These are phyloP conservation scores for Parnassius apollo DNA, from an alignment of 2,888 invertebrate genomes.

Conservation along the genomic window DNA sequence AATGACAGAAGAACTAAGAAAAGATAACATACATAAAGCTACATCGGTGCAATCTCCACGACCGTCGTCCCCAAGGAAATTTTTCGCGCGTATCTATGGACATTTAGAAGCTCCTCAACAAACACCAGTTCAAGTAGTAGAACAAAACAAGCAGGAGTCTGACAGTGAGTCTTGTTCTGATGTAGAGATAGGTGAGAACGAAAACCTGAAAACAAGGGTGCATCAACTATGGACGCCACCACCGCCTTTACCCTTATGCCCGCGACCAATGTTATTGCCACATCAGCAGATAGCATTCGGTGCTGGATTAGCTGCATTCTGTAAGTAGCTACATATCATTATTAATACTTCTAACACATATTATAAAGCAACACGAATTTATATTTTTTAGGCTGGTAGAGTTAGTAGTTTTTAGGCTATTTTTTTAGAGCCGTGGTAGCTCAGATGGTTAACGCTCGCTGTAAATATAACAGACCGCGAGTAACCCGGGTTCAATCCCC, in stretches of 20 bases:
- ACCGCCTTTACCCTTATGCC: slow-evolving; percentile 67
- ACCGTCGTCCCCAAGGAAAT: slow-evolving; percentile 89
- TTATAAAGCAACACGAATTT: not conserved
- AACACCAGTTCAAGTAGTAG: slow-evolving; percentile 37
- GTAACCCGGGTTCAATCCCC: too few relatives aligned
- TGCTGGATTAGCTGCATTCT: slow-evolving; percentile 79
- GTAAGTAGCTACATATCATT: slow-evolving; percentile 58
- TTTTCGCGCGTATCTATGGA: slow-evolving; percentile 90
- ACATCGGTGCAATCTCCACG: slow-evolving; percentile 58
- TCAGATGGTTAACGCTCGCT: too few relatives aligned
- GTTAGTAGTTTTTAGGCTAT: too few relatives aligned
- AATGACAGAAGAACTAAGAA: slow-evolving; percentile 48
- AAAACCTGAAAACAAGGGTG: slow-evolving; percentile 27
- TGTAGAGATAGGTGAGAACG: slow-evolving; percentile 62
- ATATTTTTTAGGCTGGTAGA: too few relatives aligned
- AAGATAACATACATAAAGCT: slow-evolving; percentile 39
- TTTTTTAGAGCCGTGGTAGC: too few relatives aligned
- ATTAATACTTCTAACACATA: not conserved
- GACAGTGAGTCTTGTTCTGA: slow-evolving; percentile 74
- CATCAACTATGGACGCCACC: slow-evolving; percentile 56
- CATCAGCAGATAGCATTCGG: slow-evolving; percentile 82
- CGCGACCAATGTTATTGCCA: slow-evolving; percentile 65
- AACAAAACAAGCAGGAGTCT: slow-evolving; percentile 39
- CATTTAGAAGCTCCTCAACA: slow-evolving; percentile 82
- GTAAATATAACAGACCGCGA: too few relatives aligned